Evolutionary conservation across 2,888 invertebrate species (phyloP), one percentile per base, ranked within the genome.

Genomic region (Macrophya alboannulata): DNA sequence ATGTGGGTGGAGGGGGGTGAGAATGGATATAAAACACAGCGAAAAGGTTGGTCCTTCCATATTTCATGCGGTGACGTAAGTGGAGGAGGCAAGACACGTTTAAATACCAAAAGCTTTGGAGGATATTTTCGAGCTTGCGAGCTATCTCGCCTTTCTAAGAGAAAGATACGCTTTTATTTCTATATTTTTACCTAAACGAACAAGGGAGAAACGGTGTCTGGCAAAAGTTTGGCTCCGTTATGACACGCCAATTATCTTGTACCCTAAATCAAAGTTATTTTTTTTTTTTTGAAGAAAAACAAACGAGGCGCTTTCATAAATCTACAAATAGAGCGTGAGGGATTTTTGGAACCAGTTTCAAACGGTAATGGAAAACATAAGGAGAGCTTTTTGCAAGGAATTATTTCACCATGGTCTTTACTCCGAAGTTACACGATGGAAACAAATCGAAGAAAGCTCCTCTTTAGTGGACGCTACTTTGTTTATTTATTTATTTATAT

Each of bases 1-100:
- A 31, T 31, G 31, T 1, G 31, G 31, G 31, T 31, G 31, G 31
- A 31, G 1, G 31, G 31, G 31, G 31, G 31, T 31, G 31, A 31
- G 31, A 31, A 31, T 31, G 3, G 31, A 31, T 31, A 55, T 62
- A 62, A 25, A 62, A 62, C 62, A 62, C 62, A 62, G n/a, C 55
- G 62, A 62, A 31, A 25, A 62, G 62, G 62, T 62, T 62, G 21
- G 45, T 21, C 21, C 25, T 43, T 43, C 76, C 76, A 76, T 76
- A 76, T 76, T 76, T 76, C 48, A 76, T 76, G 25, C 72, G 25
- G 25, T 45, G 76, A 45, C 76, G 76, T 76, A 21, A 62, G 25
- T 25, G 25, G 62, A 10, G 62, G 62, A 25, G 48, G 25, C 25
- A 45, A 76, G 76, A 76, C 48, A 8, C 21, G 76, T 76, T 76